phyloP scores from a whole-genome alignment of 1,140 invertebrate genomes.

The Rhynchophorus ferrugineus region DNA sequence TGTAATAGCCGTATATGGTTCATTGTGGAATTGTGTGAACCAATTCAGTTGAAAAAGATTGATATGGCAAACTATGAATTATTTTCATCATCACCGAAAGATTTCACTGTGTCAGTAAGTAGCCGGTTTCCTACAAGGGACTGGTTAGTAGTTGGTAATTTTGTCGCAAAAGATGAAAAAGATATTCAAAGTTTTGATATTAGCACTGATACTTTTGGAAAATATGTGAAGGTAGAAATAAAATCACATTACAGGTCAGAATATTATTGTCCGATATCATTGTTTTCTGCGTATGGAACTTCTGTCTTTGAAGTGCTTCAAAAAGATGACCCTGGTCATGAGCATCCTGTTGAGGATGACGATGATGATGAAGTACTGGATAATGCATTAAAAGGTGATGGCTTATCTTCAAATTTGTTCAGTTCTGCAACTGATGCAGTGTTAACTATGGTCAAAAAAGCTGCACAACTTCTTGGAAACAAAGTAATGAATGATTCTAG shows the following conservation, averaged over 20 bases:
- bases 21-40: conserved; percentile 94
- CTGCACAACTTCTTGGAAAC: conserved; percentile 70
- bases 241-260: conserved; percentile 90
- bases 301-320: conserved; percentile 84
- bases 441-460: conserved; percentile 81
- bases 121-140: conserved; percentile 67
- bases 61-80: conserved; percentile 97
- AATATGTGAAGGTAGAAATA: conserved; percentile 89
- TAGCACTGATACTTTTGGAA: conserved; percentile 77
- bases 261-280: conserved; percentile 93
- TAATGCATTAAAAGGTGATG: conserved; percentile 31
- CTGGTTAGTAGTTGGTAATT: conserved; percentile 82
- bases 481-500: conserved; percentile 45
- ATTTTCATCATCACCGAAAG: conserved; percentile 92
- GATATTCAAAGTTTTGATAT: conserved; percentile 81
- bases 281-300: conserved; percentile 86
- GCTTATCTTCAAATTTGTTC: conserved; percentile 58
- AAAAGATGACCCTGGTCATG: conserved; percentile 59
- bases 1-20: conserved; percentile 92
- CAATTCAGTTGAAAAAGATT: conserved; percentile 88
- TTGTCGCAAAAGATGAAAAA: conserved; percentile 78
- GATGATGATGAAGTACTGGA: conserved; percentile 59
- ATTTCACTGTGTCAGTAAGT: conserved; percentile 79
- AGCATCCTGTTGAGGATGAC: conserved; percentile 44
- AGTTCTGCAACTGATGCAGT: conserved; percentile 79